These are phyloP conservation scores for Patella vulgata DNA, from an alignment of 1,140 invertebrate species.

Conservation along the genomic window DNA sequence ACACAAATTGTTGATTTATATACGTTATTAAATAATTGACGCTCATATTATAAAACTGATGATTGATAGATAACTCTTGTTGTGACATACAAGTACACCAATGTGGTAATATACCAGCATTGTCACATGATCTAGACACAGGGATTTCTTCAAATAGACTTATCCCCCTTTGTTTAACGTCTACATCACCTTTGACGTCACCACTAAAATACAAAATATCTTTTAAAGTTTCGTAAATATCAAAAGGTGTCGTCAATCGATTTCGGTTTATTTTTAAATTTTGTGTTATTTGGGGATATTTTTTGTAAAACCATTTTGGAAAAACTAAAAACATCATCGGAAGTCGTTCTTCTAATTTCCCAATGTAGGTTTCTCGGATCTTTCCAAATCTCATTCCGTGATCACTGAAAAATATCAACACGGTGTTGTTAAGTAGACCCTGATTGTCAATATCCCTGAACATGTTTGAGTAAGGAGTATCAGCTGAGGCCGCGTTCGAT, in stretches of 20 bases:
- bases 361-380: slow-evolving; percentile 81
- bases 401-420: slow-evolving; percentile 87
- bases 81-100: slow-evolving; percentile 71
- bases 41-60: slow-evolving; percentile 29
- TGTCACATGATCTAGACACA: slow-evolving; percentile 58
- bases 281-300: slow-evolving; percentile 73
- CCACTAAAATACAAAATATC: slow-evolving; percentile 61
- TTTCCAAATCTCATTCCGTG: slow-evolving; percentile 91
- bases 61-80: slow-evolving; percentile 20
- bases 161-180: slow-evolving; percentile 51
- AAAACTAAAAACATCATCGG: slow-evolving; percentile 84
- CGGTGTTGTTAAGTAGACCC: slow-evolving; percentile 68
- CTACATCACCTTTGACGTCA: slow-evolving; percentile 2
- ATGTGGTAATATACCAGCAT: slow-evolving; percentile 64
- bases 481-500: slow-evolving; percentile 54
- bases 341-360: slow-evolving; percentile 88
- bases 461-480: slow-evolving; percentile 56
- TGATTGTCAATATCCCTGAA: slow-evolving; percentile 51
- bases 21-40: slow-evolving; percentile 33
- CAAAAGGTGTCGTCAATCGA: slow-evolving; percentile 68
- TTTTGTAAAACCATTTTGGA: slow-evolving; percentile 77
- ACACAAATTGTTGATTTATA: slow-evolving; percentile 44
- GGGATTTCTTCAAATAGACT: slow-evolving; percentile 66
- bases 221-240: slow-evolving; percentile 66
- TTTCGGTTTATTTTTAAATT: slow-evolving; percentile 77